phyloP scores from a whole-genome alignment of 1,140 invertebrate genomes.

The Colletes latitarsis region DNA sequence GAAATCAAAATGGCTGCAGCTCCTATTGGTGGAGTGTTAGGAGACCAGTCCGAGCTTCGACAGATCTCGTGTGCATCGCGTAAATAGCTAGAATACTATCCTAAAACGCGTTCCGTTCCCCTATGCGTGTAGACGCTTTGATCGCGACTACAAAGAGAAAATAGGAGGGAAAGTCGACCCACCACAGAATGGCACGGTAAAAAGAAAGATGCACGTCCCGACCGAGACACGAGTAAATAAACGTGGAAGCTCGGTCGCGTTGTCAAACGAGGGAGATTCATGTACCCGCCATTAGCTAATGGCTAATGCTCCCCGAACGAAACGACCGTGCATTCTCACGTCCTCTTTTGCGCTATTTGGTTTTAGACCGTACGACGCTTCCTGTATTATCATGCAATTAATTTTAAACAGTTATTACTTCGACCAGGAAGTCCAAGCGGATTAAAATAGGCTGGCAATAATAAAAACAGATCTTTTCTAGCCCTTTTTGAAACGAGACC shows the following conservation, averaged over 20 bases:
- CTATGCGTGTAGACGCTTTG: background rate
- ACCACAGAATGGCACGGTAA: constrained; percentile 21
- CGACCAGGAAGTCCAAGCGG: background rate
- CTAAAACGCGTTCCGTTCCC: no score
- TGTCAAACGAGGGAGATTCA: constrained; percentile 54
- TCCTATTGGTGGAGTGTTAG: no score
- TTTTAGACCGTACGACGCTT: background rate
- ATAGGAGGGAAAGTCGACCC: background rate
- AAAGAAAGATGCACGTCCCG: constrained; percentile 36
- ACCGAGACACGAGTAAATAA: constrained; percentile 55
- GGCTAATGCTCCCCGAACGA: constrained; percentile 39
- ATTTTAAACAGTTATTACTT: background rate
- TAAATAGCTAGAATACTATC: background rate
- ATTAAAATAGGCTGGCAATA: no score
- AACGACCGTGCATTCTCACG: constrained; percentile 47
- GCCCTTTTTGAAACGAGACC: no score
- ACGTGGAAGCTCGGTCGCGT: constrained; percentile 42
- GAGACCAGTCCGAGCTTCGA: background rate
- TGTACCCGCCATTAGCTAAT: constrained; percentile 48
- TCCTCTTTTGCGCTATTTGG: constrained; percentile 4
- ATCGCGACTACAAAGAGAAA: background rate
- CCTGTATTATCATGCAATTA: background rate
- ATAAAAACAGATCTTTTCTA: no score
- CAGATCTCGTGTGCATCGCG: background rate
- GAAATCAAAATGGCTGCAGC: no score